Conservation (phyloP, 2,113 vertebrate species). For the Himantopus leucocephalus region DNA sequence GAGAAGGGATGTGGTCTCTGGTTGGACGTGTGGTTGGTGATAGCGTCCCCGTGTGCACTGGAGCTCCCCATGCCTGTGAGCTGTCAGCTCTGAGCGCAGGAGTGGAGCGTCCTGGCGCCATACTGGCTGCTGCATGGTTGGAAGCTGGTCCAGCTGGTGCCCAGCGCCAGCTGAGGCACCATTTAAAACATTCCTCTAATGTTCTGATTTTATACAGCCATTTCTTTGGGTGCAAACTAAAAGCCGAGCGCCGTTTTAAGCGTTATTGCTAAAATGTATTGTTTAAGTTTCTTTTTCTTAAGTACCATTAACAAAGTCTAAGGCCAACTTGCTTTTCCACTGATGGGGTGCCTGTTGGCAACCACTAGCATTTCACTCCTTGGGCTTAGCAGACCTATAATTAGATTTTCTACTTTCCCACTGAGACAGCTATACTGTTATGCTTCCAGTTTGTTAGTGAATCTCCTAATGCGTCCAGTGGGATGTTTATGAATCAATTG, state of each 20-base stretch:
- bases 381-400: neutral
- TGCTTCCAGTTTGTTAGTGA: neutral
- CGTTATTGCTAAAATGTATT: neutral
- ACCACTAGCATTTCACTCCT: neutral
- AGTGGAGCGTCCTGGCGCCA: neutral
- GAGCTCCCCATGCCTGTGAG: neutral
- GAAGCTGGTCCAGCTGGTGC: neutral
- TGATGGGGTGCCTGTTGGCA: neutral
- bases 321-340: neutral
- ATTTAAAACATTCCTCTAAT: neutral
- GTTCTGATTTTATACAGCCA: neutral
- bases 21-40: neutral
- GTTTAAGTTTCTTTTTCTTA: neutral
- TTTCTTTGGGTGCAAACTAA: neutral
- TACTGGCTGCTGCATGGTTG: fast-evolving
- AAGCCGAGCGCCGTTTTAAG: neutral
- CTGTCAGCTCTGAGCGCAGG: neutral
- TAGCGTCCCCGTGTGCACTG: fast-evolving
- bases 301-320: neutral
- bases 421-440: neutral
- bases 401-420: neutral
- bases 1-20: neutral
- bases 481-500: neutral
- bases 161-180: neutral
- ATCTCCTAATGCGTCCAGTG: neutral